Conservation (phyloP, 1,140 invertebrate genomes). For the Drosophila kurseongensis region DNA sequence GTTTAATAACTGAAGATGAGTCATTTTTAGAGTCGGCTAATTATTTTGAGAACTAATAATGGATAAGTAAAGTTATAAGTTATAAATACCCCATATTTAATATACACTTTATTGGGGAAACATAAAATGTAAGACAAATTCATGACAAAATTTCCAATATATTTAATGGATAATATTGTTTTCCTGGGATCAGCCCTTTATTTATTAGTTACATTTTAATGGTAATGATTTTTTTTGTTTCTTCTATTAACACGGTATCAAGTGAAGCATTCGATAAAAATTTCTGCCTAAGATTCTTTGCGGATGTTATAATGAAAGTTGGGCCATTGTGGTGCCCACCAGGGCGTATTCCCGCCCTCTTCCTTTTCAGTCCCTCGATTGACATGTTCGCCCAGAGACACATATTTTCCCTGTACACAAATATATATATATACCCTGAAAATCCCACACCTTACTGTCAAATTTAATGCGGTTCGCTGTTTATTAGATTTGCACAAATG, state of each 20-base stretch:
- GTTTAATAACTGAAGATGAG: too few species aligned
- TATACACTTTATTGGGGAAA: too few species aligned
- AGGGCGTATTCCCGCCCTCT: background rate
- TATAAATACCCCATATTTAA: too few species aligned
- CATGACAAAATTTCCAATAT: too few species aligned
- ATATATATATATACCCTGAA: background rate
- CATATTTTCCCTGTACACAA: slow-evolving; percentile 7
- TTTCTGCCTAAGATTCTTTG: slow-evolving; percentile 1
- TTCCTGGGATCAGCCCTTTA: too few species aligned
- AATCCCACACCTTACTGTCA: slow-evolving; percentile 49
- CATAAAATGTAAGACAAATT: too few species aligned
- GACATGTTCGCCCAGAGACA: slow-evolving; percentile 30
- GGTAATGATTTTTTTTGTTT: background rate
- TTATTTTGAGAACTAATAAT: too few species aligned
- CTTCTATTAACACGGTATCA: slow-evolving; percentile 3
- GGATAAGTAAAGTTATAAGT: too few species aligned
- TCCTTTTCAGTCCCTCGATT: slow-evolving; percentile 15
- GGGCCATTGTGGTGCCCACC: slow-evolving; percentile 50
- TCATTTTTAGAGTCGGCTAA: too few species aligned
- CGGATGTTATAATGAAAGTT: slow-evolving; percentile 46
- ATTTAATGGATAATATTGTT: too few species aligned
- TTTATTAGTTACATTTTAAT: too few species aligned
- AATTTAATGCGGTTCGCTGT: slow-evolving; percentile 80
- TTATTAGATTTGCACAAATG: slow-evolving; percentile 80
- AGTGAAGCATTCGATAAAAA: background rate